A percentile compares a stretch with the other conserved stretches of the same genome.
Evolutionary conservation across 2,888 invertebrate species (phyloP).

Genomic region (Chrysolina haemoptera): DNA sequence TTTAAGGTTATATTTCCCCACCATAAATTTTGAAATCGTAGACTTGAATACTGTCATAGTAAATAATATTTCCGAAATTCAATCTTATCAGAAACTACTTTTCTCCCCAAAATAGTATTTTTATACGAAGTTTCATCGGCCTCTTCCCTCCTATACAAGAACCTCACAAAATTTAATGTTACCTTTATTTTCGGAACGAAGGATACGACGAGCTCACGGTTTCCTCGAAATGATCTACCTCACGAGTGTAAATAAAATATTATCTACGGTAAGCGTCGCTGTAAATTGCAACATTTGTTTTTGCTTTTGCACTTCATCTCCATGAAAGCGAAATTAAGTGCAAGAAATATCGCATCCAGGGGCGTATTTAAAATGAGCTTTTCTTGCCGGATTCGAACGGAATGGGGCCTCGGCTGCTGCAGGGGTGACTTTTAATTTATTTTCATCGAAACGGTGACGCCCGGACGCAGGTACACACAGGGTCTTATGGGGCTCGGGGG

Average conservation of each 20-base stretch:
- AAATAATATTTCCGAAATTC: too few relatives aligned
- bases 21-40: too few relatives aligned
- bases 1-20: too few relatives aligned
- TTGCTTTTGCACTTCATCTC: constrained; percentile 57
- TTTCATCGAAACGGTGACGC: constrained; percentile 53
- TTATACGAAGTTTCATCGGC: too few relatives aligned
- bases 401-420: constrained; percentile 37
- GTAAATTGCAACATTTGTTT: constrained; percentile 58
- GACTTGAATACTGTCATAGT: too few relatives aligned
- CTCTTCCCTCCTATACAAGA: too few relatives aligned
- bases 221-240: constrained; percentile 23
- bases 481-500: constrained; percentile 54
- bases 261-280: constrained; percentile 39
- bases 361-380: constrained; percentile 54
- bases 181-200: neutral
- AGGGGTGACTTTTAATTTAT: constrained; percentile 62
- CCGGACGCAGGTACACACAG: constrained; percentile 52
- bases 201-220: constrained; percentile 6
- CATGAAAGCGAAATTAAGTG: constrained; percentile 60
- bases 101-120: too few relatives aligned
- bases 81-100: too few relatives aligned
- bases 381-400: constrained; percentile 32
- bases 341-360: constrained; percentile 58
- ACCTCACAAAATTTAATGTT: neutral
- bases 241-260: constrained; percentile 40